phyloP scores from a whole-genome alignment of 2,113 vertebrate genomes.

The Kryptolebias marmoratus region DNA sequence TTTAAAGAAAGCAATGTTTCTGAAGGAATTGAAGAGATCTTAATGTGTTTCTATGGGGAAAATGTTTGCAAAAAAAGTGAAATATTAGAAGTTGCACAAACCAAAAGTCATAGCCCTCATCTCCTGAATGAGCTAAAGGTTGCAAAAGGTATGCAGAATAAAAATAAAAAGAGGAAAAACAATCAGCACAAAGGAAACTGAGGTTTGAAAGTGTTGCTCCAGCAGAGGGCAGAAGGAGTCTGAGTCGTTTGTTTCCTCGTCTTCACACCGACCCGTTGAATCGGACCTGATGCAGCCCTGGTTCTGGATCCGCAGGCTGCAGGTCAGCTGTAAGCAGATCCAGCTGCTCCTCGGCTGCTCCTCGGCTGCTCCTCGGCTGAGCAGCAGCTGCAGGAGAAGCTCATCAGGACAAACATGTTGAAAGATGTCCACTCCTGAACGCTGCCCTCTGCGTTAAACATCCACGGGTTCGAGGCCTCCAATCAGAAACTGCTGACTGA shows the following conservation, averaged over 20 bases:
- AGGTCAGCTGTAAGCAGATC: constrained; percentile 52
- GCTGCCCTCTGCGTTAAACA: constrained; percentile 8
- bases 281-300: constrained; percentile 63
- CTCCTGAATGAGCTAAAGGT: no score
- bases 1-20: no score
- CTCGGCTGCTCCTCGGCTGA: constrained; percentile 46
- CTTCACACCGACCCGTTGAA: constrained; percentile 28
- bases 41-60: no score
- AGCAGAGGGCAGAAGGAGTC: constrained; percentile 68
- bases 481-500: background rate
- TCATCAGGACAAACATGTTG: constrained; percentile 36
- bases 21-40: no score
- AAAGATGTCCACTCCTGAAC: constrained; percentile 34
- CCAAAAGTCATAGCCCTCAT: no score
- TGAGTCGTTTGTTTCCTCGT: background rate
- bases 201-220: constrained; percentile 23
- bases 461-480: no score
- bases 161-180: no score
- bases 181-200: no score
- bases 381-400: constrained; percentile 41
- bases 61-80: no score
- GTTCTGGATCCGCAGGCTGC: constrained; percentile 52
- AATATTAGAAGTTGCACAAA: no score
- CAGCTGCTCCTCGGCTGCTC: constrained; percentile 42
- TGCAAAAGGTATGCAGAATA: no score